phyloP scores from a whole-genome alignment of 2,113 vertebrate species.

The Gopherus flavomarginatus region DNA sequence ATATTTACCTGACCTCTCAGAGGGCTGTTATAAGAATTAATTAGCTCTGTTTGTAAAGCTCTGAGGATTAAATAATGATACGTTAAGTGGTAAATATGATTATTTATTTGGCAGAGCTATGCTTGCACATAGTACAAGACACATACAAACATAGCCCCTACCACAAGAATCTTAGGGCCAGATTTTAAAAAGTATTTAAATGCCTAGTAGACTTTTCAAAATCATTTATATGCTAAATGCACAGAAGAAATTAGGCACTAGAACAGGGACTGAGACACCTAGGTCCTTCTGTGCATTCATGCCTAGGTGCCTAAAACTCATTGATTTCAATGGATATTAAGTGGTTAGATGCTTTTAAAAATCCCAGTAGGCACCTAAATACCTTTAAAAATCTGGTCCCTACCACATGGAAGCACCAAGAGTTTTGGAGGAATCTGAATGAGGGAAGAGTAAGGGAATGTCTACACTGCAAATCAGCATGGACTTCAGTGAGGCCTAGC shows the following conservation, averaged over 20 bases:
- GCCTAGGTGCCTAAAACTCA: no score
- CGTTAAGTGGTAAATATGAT: constrained; percentile 9
- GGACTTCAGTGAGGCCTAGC: neutral
- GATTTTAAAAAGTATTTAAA: no score
- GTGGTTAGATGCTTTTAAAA: neutral
- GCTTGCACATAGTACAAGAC: neutral
- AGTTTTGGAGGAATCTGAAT: neutral
- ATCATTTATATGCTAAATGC: no score
- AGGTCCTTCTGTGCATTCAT: no score
- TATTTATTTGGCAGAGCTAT: constrained; percentile 8
- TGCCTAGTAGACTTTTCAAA: no score
- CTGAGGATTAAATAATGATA: constrained; percentile 13
- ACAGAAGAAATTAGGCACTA: no score
- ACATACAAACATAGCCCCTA: neutral
- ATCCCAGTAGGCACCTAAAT: neutral
- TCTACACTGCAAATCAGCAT: neutral
- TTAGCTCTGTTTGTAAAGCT: constrained; percentile 22
- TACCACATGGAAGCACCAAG: neutral
- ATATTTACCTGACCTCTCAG: constrained; percentile 28
- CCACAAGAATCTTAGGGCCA: no score
- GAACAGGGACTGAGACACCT: no score
- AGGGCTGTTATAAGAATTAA: constrained; percentile 20
- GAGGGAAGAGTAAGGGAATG: neutral
- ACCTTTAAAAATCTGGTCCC: neutral
- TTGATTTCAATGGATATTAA: neutral